phyloP scores from a whole-genome alignment of 23 tunicate species.

The Trididemnum nubilum region DNA sequence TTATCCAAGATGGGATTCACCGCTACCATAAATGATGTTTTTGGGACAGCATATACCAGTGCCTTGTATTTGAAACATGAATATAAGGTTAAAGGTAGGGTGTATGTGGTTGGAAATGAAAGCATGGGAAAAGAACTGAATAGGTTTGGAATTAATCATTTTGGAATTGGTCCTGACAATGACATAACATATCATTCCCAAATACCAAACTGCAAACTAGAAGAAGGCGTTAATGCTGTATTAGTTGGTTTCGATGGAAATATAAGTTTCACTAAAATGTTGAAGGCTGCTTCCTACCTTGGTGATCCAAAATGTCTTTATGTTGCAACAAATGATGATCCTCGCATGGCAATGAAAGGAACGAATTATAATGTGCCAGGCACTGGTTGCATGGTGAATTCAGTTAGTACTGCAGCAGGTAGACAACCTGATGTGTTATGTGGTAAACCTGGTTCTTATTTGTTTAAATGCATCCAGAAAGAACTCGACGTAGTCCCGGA shows the following conservation, averaged over 20 bases:
- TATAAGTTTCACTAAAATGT: conserved; percentile 71
- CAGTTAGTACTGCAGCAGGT: conserved; percentile 64
- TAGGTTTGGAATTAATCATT: conserved; percentile 48
- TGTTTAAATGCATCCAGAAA: conserved; percentile 72
- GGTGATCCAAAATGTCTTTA: conserved; percentile 53
- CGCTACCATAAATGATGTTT: conserved; percentile 33
- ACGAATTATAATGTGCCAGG: conserved; percentile 39
- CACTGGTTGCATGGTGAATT: conserved; percentile 55
- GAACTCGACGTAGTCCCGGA: conserved; percentile 37
- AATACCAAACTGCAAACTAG: conserved; percentile 30
- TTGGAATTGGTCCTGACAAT: conserved; percentile 81
- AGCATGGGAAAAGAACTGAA: conserved; percentile 70
- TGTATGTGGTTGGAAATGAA: conserved; percentile 80
- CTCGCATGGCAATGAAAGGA: conserved; percentile 51
- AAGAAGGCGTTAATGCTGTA: conserved; percentile 74
- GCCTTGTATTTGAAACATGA: conserved; percentile 65
- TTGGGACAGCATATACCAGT: conserved; percentile 84
- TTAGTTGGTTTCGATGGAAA: conserved; percentile 89
- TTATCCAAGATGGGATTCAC: conserved; percentile 39
- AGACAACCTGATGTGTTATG: conserved; percentile 68
- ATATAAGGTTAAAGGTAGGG: conserved; percentile 53
- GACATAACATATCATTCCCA: background rate
- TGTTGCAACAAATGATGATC: conserved; percentile 84
- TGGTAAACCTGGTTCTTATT: conserved; percentile 80
- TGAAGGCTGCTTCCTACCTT: conserved; percentile 84